Percentiles rank a stretch among this genome's conserved stretches.
These are phyloP conservation scores for Procambarus virginalis DNA, from an alignment of 1,140 invertebrate genomes.

Conservation along the genomic window DNA sequence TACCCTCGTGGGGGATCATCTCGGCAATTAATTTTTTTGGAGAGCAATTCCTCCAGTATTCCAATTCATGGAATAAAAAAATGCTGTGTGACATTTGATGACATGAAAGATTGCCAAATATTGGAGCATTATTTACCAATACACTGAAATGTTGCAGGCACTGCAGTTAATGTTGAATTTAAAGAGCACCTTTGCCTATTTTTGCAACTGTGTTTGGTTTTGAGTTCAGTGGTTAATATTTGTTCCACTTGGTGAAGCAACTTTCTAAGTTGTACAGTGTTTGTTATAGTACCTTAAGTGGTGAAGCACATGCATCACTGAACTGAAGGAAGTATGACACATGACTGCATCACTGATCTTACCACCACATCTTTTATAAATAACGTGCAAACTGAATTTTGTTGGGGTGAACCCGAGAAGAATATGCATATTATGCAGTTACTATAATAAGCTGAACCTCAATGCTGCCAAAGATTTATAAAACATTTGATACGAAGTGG, in stretches of 20 bases:
- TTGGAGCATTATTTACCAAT: background rate
- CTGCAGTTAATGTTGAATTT: background rate
- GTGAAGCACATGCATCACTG: background rate
- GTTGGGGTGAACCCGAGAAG: too few species aligned
- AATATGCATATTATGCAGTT: background rate
- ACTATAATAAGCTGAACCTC: background rate
- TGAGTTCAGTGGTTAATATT: background rate
- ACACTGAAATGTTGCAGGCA: background rate
- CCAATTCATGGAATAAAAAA: background rate
- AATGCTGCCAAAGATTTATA: background rate
- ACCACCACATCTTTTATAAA: too few species aligned
- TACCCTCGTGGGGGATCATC: background rate
- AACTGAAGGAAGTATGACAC: background rate
- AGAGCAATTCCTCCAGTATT: background rate
- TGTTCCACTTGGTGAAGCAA: background rate
- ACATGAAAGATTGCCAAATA: background rate
- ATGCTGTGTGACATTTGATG: background rate
- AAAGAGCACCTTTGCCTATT: background rate
- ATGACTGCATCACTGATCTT: background rate
- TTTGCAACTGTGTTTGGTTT: background rate
- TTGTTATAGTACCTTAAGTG: background rate
- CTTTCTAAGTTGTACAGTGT: background rate
- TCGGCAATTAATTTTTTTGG: background rate
- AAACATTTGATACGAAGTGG: too few species aligned
- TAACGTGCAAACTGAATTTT: too few species aligned